Evolutionary conservation across 2,888 invertebrate genomes (phyloP).

Genomic region (Acleris literana): DNA sequence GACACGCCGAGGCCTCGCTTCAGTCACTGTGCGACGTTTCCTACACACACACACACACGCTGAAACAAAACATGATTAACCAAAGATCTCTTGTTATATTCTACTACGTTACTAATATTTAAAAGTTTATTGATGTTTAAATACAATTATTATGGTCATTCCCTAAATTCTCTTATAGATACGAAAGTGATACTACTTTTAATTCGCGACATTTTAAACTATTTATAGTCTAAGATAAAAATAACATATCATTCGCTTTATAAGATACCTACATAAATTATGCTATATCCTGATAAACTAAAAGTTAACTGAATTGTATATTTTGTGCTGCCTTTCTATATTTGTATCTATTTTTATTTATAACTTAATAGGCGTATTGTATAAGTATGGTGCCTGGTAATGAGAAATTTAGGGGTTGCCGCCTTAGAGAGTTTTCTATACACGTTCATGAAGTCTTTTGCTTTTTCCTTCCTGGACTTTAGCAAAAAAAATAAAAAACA

Average conservation of each 20-base stretch:
- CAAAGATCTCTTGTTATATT: constrained; percentile 39
- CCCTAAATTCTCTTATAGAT: constrained; percentile 50
- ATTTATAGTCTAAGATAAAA: constrained; percentile 69
- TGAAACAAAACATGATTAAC: constrained; percentile 12
- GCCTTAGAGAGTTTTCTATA: not conserved
- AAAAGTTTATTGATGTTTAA: constrained; percentile 44
- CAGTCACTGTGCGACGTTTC: not conserved
- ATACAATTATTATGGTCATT: constrained; percentile 51
- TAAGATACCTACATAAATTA: constrained; percentile 66
- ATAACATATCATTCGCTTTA: constrained; percentile 83
- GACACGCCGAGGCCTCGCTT: too few species aligned
- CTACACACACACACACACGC: not conserved
- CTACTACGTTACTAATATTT: constrained; percentile 41
- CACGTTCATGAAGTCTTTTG: not conserved
- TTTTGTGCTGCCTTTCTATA: constrained; percentile 58
- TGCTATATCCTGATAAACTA: constrained; percentile 56
- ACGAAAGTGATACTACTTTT: constrained; percentile 66
- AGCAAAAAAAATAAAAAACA: not conserved
- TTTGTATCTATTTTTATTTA: constrained; percentile 33
- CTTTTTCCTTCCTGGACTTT: not conserved
- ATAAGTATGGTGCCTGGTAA: constrained; percentile 33
- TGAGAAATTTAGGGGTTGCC: constrained; percentile 15
- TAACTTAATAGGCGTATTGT: constrained; percentile 28
- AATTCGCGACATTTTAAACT: constrained; percentile 59
- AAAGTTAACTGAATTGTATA: constrained; percentile 53